Percentiles rank a stretch among this genome's conserved stretches.
Evolutionary conservation across 2,113 vertebrate species (phyloP).

Genomic region (Lagopus muta): DNA sequence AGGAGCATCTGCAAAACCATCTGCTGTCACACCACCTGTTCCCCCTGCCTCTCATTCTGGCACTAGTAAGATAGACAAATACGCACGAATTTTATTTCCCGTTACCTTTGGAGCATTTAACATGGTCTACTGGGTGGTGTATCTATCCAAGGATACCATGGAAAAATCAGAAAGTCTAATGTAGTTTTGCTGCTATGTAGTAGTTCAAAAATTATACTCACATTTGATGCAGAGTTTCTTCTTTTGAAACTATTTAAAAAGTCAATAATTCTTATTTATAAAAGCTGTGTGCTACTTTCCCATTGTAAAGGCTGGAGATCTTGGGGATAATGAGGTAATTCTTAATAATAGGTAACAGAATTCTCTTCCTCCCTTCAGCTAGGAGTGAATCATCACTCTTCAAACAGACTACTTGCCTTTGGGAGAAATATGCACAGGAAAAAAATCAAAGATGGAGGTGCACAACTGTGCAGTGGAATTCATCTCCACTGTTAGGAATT

Average conservation of each 20-base stretch:
- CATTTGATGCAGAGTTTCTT: conserved; percentile 78
- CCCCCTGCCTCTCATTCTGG: conserved; percentile 82
- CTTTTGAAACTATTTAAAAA: conserved; percentile 81
- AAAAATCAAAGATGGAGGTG: conserved; percentile 10
- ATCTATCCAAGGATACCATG: conserved; percentile 98
- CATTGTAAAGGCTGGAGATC: conserved; percentile 72
- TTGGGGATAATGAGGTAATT: conserved; percentile 65
- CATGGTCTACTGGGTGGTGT: conserved; percentile 99
- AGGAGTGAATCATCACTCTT: conserved; percentile 31
- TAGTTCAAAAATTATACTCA: conserved; percentile 75
- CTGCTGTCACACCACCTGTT: conserved; percentile 71
- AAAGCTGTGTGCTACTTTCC: conserved; percentile 75
- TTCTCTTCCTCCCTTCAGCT: conserved; percentile 60
- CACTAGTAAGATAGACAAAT: conserved; percentile 99
- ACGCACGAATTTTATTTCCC: conserved; percentile 97
- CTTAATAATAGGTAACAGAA: conserved; percentile 54
- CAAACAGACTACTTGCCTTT: conserved; percentile 26
- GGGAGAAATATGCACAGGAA: conserved; percentile 4
- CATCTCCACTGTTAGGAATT: conserved; percentile 32
- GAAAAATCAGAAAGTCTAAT: conserved; percentile 87
- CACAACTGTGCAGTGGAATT: conserved; percentile 53
- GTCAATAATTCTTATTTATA: conserved; percentile 76
- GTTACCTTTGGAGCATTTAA: conserved; percentile 98
- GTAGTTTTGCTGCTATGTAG: conserved; percentile 78
- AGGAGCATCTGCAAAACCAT: conserved; percentile 80